Evolutionary conservation across 2,888 invertebrate genomes (phyloP).

Genomic region (Volucella inanis): DNA sequence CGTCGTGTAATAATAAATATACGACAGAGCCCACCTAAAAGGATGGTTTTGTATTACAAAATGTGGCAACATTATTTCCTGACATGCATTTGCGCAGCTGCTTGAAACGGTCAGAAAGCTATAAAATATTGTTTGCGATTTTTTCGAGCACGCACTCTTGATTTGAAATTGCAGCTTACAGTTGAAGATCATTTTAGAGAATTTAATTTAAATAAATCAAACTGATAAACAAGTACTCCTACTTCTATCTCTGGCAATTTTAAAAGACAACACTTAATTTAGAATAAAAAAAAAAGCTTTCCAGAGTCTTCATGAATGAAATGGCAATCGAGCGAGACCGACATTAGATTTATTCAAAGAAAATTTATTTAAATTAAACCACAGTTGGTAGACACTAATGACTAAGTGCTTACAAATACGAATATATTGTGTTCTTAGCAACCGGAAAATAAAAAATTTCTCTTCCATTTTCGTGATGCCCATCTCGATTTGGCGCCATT

Average conservation of each 20-base stretch:
- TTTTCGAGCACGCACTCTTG: too few species aligned
- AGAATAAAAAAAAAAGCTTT: neutral
- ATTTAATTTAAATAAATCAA: neutral
- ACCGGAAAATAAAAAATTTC: constrained; percentile 17
- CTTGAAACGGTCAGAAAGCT: too few species aligned
- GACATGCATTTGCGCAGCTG: too few species aligned
- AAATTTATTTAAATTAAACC: neutral
- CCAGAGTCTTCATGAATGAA: too few species aligned
- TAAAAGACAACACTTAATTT: neutral
- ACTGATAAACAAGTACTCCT: neutral
- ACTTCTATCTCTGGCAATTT: neutral
- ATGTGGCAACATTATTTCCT: too few species aligned
- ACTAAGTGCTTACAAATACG: constrained; percentile 12
- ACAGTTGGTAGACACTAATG: constrained; percentile 20
- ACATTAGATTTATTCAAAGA: neutral
- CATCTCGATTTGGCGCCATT: constrained; percentile 10
- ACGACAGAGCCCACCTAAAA: too few species aligned
- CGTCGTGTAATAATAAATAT: too few species aligned
- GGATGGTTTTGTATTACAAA: too few species aligned
- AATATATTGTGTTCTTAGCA: neutral
- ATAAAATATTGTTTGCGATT: too few species aligned
- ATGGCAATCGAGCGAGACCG: too few species aligned
- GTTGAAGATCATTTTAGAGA: too few species aligned
- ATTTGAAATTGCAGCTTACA: too few species aligned
- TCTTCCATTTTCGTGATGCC: constrained; percentile 3